phyloP scores from a whole-genome alignment of 2,113 vertebrate genomes.

The Sinocyclocheilus anshuiensis region DNA sequence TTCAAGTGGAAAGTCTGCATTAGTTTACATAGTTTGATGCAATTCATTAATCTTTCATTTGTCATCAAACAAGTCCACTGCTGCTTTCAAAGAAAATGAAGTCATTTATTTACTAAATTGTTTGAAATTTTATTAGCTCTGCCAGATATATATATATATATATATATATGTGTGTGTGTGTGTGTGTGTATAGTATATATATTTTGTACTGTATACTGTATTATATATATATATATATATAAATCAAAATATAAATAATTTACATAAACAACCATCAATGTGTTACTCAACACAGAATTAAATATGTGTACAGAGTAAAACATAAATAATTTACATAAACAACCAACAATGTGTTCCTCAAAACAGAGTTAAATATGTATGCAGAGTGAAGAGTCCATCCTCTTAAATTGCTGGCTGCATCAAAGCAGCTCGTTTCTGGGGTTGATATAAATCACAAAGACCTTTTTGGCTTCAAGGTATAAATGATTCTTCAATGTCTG shows the following conservation, averaged over 20 bases:
- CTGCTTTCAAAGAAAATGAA: neutral
- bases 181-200: too few species aligned
- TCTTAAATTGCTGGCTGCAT: constrained; percentile 39
- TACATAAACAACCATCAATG: neutral
- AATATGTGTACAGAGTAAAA: constrained; percentile 41
- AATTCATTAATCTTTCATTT: neutral
- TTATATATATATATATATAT: neutral
- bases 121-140: neutral
- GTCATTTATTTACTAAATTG: neutral
- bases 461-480: constrained; percentile 49
- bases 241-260: neutral
- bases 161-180: too few species aligned
- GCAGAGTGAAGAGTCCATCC: constrained; percentile 33
- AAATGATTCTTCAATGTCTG: constrained; percentile 55
- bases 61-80: neutral
- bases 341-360: neutral
- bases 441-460: constrained; percentile 55
- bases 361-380: constrained; percentile 34
- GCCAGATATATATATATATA: neutral
- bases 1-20: neutral
- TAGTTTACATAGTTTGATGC: constrained; percentile 2
- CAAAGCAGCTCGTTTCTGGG: constrained; percentile 6
- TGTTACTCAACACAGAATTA: neutral
- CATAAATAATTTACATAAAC: neutral
- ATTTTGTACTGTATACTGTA: too few species aligned